Conservation (phyloP, 2,888 invertebrate species). For the Melipona beecheii region DNA sequence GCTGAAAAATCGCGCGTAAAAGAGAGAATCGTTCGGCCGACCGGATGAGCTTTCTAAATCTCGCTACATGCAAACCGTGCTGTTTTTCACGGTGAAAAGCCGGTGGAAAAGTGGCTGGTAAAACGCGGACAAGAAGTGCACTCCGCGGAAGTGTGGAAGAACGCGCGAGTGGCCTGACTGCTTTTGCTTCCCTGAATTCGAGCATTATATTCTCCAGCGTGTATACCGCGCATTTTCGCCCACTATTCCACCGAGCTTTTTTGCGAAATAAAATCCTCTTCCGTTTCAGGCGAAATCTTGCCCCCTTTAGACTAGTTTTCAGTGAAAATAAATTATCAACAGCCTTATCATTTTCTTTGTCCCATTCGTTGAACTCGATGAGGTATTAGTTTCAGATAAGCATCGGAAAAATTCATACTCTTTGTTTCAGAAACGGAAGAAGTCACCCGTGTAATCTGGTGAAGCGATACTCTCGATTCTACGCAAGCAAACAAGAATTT, state of each 20-base stretch:
- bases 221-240: conserved; percentile 1
- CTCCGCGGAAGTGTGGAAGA: conserved; percentile 55
- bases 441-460: too few species aligned
- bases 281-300: neutral
- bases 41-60: conserved; percentile 38
- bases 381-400: too few species aligned
- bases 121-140: conserved; percentile 49
- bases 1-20: conserved; percentile 15
- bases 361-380: neutral
- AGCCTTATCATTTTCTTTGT: neutral
- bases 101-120: conserved; percentile 58
- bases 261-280: neutral
- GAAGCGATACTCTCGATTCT: neutral
- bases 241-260: conserved; percentile 2
- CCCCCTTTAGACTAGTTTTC: too few species aligned
- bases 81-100: conserved; percentile 44
- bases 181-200: conserved; percentile 32
- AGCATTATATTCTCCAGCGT: conserved; percentile 16
- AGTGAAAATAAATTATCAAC: too few species aligned
- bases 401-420: too few species aligned
- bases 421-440: too few species aligned
- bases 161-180: conserved; percentile 36
- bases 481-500: neutral
- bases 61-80: conserved; percentile 34
- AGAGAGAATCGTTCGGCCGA: conserved; percentile 5